These are phyloP conservation scores for Gymnocheta viridis DNA, from an alignment of 2,888 invertebrate species.

Conservation along the genomic window DNA sequence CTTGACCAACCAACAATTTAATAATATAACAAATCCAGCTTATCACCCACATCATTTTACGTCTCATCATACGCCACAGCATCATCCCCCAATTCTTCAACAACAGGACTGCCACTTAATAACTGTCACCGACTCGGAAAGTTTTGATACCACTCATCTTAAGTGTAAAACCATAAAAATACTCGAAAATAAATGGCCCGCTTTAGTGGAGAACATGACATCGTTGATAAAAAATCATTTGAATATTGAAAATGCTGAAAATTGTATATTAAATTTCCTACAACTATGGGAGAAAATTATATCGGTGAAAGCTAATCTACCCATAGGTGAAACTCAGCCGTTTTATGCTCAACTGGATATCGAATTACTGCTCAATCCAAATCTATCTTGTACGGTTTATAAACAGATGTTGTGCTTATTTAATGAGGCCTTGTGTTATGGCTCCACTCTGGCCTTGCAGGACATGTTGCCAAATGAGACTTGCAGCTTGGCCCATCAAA, in stretches of 20 bases:
- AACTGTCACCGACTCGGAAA: conserved; percentile 89
- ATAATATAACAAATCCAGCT: conserved; percentile 25
- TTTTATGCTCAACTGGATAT: conserved; percentile 93
- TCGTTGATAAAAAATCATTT: conserved; percentile 77
- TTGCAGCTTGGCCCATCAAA: conserved; percentile 91
- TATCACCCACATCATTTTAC: conserved; percentile 35
- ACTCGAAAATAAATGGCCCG: conserved; percentile 92
- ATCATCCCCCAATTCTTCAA: conserved; percentile 18
- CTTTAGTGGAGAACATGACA: conserved; percentile 87
- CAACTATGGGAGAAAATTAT: conserved; percentile 95
- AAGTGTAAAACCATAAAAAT: conserved; percentile 93
- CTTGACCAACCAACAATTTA: conserved; percentile 30
- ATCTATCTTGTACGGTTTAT: conserved; percentile 91
- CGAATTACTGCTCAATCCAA: conserved; percentile 87
- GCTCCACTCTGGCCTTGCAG: conserved; percentile 93
- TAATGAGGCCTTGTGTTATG: conserved; percentile 95
- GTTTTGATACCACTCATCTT: conserved; percentile 92
- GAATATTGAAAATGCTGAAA: conserved; percentile 83
- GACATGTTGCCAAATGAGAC: conserved; percentile 94
- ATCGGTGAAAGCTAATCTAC: conserved; percentile 94
- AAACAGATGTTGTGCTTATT: conserved; percentile 92
- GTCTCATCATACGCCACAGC: conserved; percentile 11
- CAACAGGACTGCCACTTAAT: conserved; percentile 77
- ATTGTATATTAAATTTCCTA: conserved; percentile 90
- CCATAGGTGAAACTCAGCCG: conserved; percentile 93